These are phyloP conservation scores for Lysandra bellargus DNA, from an alignment of 2,888 invertebrate genomes.

Conservation along the genomic window DNA sequence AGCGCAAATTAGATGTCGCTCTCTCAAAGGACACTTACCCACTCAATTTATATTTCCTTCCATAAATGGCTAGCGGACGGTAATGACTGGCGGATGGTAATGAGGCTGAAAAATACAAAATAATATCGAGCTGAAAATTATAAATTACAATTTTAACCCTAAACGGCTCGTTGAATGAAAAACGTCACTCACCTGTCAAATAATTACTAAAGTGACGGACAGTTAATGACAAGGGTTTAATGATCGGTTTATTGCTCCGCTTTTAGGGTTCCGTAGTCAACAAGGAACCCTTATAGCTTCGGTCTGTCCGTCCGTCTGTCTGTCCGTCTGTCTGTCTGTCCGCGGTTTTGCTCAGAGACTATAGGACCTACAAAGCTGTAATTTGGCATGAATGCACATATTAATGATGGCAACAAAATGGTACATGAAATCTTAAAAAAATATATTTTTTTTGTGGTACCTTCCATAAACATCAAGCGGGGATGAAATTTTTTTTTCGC, in stretches of 20 bases:
- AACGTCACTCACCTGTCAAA: slow-evolving; percentile 17
- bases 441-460: too few relatives aligned
- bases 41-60: neutral
- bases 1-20: slow-evolving; percentile 9
- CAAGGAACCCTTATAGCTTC: too few relatives aligned
- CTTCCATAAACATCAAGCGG: too few relatives aligned
- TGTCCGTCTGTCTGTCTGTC: too few relatives aligned
- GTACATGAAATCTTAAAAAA: too few relatives aligned
- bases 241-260: neutral
- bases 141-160: slow-evolving; percentile 12
- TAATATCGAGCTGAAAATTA: neutral
- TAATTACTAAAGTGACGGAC: slow-evolving; percentile 21
- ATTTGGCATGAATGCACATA: too few relatives aligned
- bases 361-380: too few relatives aligned
- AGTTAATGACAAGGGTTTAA: slow-evolving; percentile 27
- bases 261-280: too few relatives aligned
- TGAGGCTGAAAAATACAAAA: slow-evolving; percentile 17
- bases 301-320: too few relatives aligned
- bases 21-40: slow-evolving; percentile 1
- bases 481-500: too few relatives aligned
- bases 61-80: neutral
- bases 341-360: too few relatives aligned
- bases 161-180: neutral
- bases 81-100: slow-evolving; percentile 7
- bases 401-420: too few relatives aligned